Base-by-base conservation (phyloP, 2,113 vertebrate genomes). In the Prinia subflava region DNA sequence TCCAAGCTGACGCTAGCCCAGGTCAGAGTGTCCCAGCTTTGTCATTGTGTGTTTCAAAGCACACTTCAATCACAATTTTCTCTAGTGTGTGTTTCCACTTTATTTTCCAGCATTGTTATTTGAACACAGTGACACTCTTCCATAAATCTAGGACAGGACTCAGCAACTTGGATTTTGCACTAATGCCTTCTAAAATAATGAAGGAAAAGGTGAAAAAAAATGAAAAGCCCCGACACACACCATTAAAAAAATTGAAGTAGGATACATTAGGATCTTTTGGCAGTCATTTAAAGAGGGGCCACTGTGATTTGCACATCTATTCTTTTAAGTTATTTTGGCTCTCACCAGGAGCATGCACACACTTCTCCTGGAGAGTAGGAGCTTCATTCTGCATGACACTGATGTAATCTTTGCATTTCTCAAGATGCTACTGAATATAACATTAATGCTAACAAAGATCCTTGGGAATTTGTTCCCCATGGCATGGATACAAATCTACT, bases 1-100 rank as follows among this genome's bases (percentile, higher is more conserved):
- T 88, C 60, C 31, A 55, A 78, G 56, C 68, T 74, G 42, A 73
- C 1, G 0, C 24, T 89, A 85, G 70, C 42, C 76, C 73, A 87
- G 96, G 96, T 97, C 93, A 21, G 83, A 82, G 74, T 68, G 97
- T 16, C 92, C 93, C 88, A 90, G 81, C 71, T 82, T 63, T 90
- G 85, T 74, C 80, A 69, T 56, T 92, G 57, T 93, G 78, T 83
- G 56, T 67, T 91, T 94, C 87, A 69, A 91, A 82, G 44, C 50
- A 56, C 87, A 77, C 64, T 82, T 73, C 56, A 60, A 37, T 90
- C 42, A 50, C 28, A 18, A 68, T 92, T 97, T 85, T 81, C 92
- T 83, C 80, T 31, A 15, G 37, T 81, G 87, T 74, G 74, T 88
- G 27, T 96, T 86, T 94, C 71, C 87, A 68, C 56, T 94, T 90